Base-by-base conservation (phyloP, 64 coral and sea anemone species). In the Exaiptasia diaphana region DNA sequence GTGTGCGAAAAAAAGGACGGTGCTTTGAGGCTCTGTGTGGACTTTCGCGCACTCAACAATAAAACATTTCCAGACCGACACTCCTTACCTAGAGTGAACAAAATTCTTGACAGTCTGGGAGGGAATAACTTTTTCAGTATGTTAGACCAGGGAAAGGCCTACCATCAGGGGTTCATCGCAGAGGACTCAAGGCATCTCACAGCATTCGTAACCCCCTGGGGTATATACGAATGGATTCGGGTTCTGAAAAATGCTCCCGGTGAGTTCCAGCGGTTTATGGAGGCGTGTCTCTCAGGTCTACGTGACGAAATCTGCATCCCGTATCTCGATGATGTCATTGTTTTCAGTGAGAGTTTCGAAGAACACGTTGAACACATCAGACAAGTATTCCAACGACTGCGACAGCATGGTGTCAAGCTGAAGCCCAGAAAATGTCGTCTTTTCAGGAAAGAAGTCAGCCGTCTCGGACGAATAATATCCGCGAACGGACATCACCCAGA, bases 1-100 rank as follows among this genome's bases (percentile, higher is more conserved):
- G 58, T 27, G 32, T 79, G 28, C 30, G 54, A 27, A 79, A 79
- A 79, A n/a, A 79, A 79, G 38, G 75, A 79, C 36, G 76, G 76
- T 15, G n/a, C 18, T 24, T 63, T 79, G 35, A 4, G 68, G 11
- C 18, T 73, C 38, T 57, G 77, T 80, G 22, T 26, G 4, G 77
- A 80, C 45, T 80, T 41, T 46, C 26, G 77, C 14, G 77, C 4
- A 25, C 13, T 80, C 5, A 80, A 80, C 56, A 22, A 41, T n/a
- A 36, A 41, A 7, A 8, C 67, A 18, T 4, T 41, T 42, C 33
- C 67, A 21, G 38, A 43, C 39, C 78, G 78, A 29, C 78, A 81
- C 44, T 41, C 60, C 0, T 17, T 81, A n/a, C 78, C 78, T 1
- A 0, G 78, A 5, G 28, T 81, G 3, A 34, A 65, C 13, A 24